phyloP scores from a whole-genome alignment of 2,113 vertebrate genomes.

The Mobula hypostoma region DNA sequence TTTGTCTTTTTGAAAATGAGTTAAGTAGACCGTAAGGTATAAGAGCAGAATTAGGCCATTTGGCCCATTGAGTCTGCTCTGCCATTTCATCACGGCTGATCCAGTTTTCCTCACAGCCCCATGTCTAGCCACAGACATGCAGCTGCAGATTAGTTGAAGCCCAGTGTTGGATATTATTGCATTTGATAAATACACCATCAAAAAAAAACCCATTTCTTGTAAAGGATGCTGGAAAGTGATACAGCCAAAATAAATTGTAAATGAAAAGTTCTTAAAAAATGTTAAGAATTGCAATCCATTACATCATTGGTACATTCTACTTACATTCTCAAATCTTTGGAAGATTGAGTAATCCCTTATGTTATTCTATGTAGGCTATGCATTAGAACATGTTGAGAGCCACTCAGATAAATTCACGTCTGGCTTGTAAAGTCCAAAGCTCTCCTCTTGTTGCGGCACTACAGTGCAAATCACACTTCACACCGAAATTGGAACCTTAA shows the following conservation, averaged over 20 bases:
- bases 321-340: background rate
- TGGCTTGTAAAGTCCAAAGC: background rate
- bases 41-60: no score
- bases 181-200: background rate
- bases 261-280: background rate
- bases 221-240: constrained; percentile 17
- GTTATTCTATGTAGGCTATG: background rate
- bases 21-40: background rate
- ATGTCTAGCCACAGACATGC: background rate
- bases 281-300: background rate
- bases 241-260: background rate
- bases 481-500: background rate
- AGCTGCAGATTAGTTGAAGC: background rate
- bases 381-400: background rate
- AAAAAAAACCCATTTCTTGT: background rate
- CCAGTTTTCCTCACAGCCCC: no score
- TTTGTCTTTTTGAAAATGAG: background rate
- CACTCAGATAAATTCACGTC: background rate
- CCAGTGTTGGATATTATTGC: background rate
- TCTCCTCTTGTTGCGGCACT: background rate
- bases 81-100: no score
- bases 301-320: background rate
- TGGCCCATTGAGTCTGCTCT: no score
- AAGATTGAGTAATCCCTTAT: background rate
- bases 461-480: background rate